phyloP scores from a whole-genome alignment of 2,113 vertebrate species.

The Andinoacara biseriatus region DNA sequence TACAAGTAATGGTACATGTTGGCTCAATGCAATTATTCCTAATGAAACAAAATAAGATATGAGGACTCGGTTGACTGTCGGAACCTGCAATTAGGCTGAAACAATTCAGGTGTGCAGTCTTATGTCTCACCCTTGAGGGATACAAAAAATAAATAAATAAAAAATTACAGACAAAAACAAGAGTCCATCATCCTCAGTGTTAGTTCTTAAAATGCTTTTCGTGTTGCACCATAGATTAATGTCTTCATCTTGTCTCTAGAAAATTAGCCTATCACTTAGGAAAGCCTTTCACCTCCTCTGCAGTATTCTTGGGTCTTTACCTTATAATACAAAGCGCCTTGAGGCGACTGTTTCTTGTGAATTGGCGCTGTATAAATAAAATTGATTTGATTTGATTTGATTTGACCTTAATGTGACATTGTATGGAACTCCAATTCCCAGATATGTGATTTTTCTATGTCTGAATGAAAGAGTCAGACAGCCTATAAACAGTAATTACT shows the following conservation, averaged over 20 bases:
- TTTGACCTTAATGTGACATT: constrained; percentile 34
- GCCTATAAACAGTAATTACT: constrained; percentile 21
- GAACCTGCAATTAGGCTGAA: constrained; percentile 56
- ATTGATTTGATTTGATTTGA: no score
- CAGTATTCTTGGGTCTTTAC: no score
- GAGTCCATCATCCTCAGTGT: constrained; percentile 33
- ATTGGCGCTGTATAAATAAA: no score
- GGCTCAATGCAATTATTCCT: constrained; percentile 69
- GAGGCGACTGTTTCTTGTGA: no score
- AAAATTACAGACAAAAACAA: constrained; percentile 15
- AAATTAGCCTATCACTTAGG: constrained; percentile 36
- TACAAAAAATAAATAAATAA: background rate
- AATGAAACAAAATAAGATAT: constrained; percentile 66
- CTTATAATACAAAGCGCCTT: no score
- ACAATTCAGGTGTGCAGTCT: constrained; percentile 54
- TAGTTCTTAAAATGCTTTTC: constrained; percentile 41
- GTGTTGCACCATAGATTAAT: constrained; percentile 40
- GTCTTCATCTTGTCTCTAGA: constrained; percentile 45
- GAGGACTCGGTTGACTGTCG: constrained; percentile 51
- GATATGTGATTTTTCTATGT: background rate
- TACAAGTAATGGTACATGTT: constrained; percentile 47
- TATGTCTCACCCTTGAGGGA: constrained; percentile 47
- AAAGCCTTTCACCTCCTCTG: constrained; percentile 54
- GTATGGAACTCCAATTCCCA: background rate
- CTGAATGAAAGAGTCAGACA: background rate